Evolutionary conservation across 2,797 vertebrate genomes (phyloP).

Genomic region (Gadopsis bispinosus): DNA sequence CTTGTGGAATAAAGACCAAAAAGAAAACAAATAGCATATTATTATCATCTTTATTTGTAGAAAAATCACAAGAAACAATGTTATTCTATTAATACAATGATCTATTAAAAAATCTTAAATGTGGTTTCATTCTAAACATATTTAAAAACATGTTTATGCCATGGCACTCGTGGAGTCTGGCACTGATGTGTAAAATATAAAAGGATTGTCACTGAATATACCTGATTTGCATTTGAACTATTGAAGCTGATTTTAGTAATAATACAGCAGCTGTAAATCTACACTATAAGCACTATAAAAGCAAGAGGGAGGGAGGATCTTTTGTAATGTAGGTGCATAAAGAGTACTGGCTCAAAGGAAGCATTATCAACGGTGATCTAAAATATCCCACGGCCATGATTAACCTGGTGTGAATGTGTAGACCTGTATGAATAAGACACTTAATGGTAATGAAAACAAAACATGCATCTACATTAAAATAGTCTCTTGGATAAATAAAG

Average conservation of each 20-base stretch:
- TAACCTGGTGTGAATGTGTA: not conserved
- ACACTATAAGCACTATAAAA: not conserved
- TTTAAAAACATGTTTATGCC: not conserved
- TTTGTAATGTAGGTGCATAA: not conserved
- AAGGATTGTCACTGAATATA: not conserved
- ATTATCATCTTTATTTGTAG: conserved; percentile 58
- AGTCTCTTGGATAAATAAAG: conserved; percentile 7
- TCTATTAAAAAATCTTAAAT: conserved; percentile 8
- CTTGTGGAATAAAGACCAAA: conserved; percentile 24
- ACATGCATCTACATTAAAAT: conserved; percentile 4
- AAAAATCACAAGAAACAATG: conserved; percentile 3
- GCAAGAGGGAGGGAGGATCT: not conserved
- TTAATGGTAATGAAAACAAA: conserved; percentile 1
- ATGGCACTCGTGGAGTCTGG: not conserved
- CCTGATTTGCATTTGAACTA: conserved; percentile 9
- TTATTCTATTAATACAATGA: conserved; percentile 20
- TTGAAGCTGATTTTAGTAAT: conserved; percentile 2
- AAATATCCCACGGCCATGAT: not conserved
- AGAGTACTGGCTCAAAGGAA: conserved; percentile 12
- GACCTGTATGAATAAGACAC: conserved; percentile 5
- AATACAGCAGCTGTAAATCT: not conserved
- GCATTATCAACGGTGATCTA: not conserved
- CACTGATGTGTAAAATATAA: not conserved
- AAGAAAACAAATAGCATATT: conserved; percentile 22
- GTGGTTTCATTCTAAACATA: not conserved